phyloP scores from a whole-genome alignment of 2,797 vertebrate species.

The Bovichtus variegatus region DNA sequence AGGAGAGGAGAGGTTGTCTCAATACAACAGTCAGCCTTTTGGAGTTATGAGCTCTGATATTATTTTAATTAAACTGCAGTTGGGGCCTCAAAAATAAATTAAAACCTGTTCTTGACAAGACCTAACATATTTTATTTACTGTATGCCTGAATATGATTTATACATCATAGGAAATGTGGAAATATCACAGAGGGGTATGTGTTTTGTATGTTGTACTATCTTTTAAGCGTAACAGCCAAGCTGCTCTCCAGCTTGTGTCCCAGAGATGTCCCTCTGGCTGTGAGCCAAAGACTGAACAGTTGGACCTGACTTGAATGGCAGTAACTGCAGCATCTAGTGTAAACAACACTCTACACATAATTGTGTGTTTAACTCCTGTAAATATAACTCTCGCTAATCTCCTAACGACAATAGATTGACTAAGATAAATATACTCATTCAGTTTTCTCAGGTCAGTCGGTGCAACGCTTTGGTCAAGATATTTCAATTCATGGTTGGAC shows the following conservation, averaged over 20 bases:
- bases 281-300: constrained; percentile 29
- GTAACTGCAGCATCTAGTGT: constrained; percentile 12
- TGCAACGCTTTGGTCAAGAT: not conserved
- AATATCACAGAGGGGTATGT: not conserved
- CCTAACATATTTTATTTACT: not conserved
- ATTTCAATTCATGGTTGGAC: not conserved
- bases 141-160: not conserved
- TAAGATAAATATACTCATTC: too few relatives aligned
- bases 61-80: not conserved
- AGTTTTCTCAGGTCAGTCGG: not conserved
- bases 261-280: constrained; percentile 33
- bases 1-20: constrained; percentile 25
- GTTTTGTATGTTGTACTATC: constrained; percentile 1
- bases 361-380: not conserved
- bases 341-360: not conserved
- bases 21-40: not conserved
- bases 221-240: not conserved
- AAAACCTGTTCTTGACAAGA: too few relatives aligned
- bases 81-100: not conserved
- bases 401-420: not conserved
- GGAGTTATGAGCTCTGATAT: not conserved
- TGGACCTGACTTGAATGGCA: constrained; percentile 1
- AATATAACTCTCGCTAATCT: not conserved
- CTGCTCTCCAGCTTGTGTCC: constrained; percentile 24
- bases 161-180: constrained; percentile 1